Conservation (phyloP, 2,113 vertebrate species). For the Hepsetus odoe region DNA sequence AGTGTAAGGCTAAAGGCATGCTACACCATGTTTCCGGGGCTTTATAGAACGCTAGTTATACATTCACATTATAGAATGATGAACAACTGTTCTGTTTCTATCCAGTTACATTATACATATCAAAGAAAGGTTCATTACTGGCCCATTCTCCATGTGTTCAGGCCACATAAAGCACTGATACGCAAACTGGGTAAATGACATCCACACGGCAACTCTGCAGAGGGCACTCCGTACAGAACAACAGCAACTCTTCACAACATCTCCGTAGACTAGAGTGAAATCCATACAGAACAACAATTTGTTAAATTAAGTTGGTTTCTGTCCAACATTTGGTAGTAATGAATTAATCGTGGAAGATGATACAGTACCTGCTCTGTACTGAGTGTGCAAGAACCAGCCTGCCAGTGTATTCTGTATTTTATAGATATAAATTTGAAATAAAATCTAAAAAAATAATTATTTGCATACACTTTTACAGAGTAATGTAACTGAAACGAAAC, state of each 20-base stretch:
- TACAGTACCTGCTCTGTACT: background rate
- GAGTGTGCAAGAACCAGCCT: conserved; percentile 32
- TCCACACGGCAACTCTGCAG: background rate
- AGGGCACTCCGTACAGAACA: no score
- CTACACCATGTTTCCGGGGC: conserved; percentile 15
- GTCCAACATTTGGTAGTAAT: no score
- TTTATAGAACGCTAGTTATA: background rate
- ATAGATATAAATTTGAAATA: background rate
- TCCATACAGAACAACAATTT: no score
- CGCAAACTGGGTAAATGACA: background rate
- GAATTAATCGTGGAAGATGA: background rate
- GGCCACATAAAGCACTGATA: background rate
- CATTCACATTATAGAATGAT: conserved; percentile 5
- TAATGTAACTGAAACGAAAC: conserved; percentile 22
- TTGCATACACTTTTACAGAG: background rate
- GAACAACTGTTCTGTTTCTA: background rate
- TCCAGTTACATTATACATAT: conserved; percentile 6
- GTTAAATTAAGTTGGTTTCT: background rate
- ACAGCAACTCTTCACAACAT: no score
- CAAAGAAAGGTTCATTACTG: background rate
- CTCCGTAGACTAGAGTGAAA: no score
- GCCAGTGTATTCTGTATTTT: background rate
- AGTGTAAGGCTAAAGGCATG: conserved; percentile 43
- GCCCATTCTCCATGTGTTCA: background rate
- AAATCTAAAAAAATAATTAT: background rate